Evolutionary conservation across 2,113 vertebrate genomes (phyloP).

Genomic region (Ursus arctos): DNA sequence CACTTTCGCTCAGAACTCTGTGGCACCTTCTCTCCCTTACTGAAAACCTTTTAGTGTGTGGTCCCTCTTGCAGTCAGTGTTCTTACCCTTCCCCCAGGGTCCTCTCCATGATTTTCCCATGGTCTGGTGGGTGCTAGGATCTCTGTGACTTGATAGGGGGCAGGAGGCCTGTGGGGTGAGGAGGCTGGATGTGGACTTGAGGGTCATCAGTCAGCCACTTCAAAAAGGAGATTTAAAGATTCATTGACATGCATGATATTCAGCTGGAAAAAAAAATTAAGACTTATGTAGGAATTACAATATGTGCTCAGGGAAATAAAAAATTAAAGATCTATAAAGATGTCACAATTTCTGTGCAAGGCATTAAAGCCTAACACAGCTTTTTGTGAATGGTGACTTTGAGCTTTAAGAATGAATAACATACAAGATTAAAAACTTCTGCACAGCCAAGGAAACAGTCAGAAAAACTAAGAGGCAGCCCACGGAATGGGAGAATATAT

Average conservation of each 20-base stretch:
- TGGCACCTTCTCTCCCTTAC: neutral
- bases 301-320: neutral
- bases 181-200: neutral
- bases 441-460: too few species aligned
- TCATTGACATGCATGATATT: neutral
- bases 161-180: neutral
- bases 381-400: neutral
- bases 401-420: neutral
- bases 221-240: neutral
- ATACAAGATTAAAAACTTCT: too few species aligned
- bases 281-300: neutral
- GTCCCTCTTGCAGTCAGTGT: fast-evolving
- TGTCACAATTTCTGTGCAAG: neutral
- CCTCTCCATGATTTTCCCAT: neutral
- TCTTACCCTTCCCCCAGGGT: neutral
- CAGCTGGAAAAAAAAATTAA: neutral
- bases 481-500: too few species aligned
- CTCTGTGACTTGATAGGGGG: neutral
- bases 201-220: neutral
- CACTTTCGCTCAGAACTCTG: neutral
- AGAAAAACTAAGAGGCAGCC: too few species aligned
- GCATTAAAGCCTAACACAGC: neutral
- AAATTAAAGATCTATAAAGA: neutral
- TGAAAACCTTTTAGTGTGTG: neutral
- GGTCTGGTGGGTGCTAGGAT: neutral